Evolutionary conservation across 2,113 vertebrate genomes (phyloP), one percentile per base, ranked within the genome.

Genomic region (Rhinolophus ferrumequinum): DNA sequence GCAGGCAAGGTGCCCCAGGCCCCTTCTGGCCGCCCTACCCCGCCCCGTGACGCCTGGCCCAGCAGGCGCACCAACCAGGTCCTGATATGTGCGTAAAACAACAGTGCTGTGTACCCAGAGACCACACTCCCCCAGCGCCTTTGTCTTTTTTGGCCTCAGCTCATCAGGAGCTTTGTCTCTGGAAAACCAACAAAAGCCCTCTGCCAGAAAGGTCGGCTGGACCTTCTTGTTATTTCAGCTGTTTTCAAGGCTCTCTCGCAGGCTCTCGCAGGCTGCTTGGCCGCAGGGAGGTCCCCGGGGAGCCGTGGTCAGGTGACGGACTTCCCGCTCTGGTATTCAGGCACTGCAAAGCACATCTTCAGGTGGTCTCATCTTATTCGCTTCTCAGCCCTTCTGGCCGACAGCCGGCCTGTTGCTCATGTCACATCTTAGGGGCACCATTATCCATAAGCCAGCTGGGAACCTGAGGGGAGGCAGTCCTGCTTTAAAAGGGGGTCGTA

Each of bases 171-270:
- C 95, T 69, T 95, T 84, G 66, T 95, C 93, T 90, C 88, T 79
- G 97, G 96, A 96, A 97, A 97, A 94, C 93, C 95, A 72, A 76
- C 96, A 91, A 54, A 44, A 94, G 73, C 64, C 64, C 80, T 67
- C 41, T 79, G 97, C 90, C 95, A 96, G 94, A 21, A 60, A 89
- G 90, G 69, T 94, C 91, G 41, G 85, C 77, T 47, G 3, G 24
- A 50, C 50, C 56, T 85, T 52, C 93, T 84, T 97, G 96, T 97
- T 96, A 64, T 96, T 96, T 90, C 97, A 97, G 97, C 96, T 97
- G 97, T 89, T 91, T 22, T 81, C 90, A 62, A 60, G 88, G 96
- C 88, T 62, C 88, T 89, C 95, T 26, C 18, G 73, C 56, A 70
- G 95, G 97, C 88, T 89, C 95, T 26, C 18, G 64, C 56, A 70